Conservation (phyloP, 2,888 invertebrate genomes). For the Acrobasis consociella region DNA sequence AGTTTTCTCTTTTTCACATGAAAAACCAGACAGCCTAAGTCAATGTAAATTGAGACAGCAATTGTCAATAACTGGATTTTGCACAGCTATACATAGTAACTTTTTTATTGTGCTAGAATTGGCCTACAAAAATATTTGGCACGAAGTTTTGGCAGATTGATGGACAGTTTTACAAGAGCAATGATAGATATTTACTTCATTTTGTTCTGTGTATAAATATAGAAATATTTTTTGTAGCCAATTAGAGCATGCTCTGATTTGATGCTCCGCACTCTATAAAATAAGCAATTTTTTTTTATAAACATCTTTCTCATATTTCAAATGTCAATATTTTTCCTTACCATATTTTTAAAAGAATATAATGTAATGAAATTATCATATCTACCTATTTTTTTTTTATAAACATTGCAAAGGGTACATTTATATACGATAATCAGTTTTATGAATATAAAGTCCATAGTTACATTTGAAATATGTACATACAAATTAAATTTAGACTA, state of each 20-base stretch:
- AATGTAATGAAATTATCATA: neutral
- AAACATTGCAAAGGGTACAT: neutral
- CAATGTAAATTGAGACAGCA: too few species aligned
- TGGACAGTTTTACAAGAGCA: too few species aligned
- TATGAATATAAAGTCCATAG: neutral
- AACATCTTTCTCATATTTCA: neutral
- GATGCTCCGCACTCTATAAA: neutral
- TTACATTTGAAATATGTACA: too few species aligned
- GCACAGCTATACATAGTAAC: neutral
- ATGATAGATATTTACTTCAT: neutral
- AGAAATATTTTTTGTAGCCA: constrained; percentile 1
- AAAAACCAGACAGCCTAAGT: too few species aligned
- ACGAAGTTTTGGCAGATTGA: neutral
- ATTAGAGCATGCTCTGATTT: neutral
- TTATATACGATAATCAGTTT: neutral
- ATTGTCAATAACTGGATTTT: neutral
- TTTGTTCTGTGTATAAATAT: neutral
- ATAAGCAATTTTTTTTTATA: neutral
- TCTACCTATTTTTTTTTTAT: neutral
- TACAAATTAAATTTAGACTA: too few species aligned
- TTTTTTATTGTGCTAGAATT: neutral
- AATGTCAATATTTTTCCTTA: neutral
- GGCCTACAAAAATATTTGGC: neutral
- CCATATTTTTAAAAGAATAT: neutral
- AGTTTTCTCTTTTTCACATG: too few species aligned